These are phyloP conservation scores for Ictalurus furcatus DNA, from an alignment of 2,113 vertebrate genomes.

Conservation along the genomic window DNA sequence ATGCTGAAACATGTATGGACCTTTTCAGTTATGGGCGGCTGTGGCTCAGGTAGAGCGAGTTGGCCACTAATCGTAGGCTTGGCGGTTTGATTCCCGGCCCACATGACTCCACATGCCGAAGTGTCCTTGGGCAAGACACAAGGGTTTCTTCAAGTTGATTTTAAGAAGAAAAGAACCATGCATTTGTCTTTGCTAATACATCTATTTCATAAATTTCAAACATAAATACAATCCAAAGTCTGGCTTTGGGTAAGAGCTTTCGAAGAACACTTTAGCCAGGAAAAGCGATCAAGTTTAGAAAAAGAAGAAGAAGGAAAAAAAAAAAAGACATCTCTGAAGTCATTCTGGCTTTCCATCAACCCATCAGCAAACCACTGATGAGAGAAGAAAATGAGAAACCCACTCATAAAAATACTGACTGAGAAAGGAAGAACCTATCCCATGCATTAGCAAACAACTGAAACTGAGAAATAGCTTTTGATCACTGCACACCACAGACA, in stretches of 20 bases:
- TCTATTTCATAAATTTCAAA: background rate
- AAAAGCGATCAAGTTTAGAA: conserved; percentile 37
- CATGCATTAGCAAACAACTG: conserved; percentile 49
- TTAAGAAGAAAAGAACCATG: background rate
- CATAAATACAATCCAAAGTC: conserved; percentile 34
- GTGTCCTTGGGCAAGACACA: background rate
- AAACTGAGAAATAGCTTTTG: conserved; percentile 37
- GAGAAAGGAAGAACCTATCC: conserved; percentile 40
- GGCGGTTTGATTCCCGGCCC: too few species aligned
- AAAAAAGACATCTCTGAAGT: conserved; percentile 36
- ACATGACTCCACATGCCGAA: too few species aligned
- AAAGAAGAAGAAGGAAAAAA: background rate
- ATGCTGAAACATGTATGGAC: background rate
- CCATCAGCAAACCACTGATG: conserved; percentile 45
- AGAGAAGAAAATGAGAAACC: conserved; percentile 43
- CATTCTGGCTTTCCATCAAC: conserved; percentile 43
- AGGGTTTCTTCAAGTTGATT: background rate
- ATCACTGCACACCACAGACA: conserved; percentile 40
- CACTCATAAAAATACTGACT: conserved; percentile 38
- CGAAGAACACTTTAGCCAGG: conserved; percentile 28
- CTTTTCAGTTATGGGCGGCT: too few species aligned
- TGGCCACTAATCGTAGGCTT: too few species aligned
- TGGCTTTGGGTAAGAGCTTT: conserved; percentile 37
- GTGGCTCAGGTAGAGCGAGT: too few species aligned
- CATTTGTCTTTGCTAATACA: background rate